These are phyloP conservation scores for Takifugu bimaculatus DNA, from an alignment of 2,113 vertebrate species.

Conservation along the genomic window DNA sequence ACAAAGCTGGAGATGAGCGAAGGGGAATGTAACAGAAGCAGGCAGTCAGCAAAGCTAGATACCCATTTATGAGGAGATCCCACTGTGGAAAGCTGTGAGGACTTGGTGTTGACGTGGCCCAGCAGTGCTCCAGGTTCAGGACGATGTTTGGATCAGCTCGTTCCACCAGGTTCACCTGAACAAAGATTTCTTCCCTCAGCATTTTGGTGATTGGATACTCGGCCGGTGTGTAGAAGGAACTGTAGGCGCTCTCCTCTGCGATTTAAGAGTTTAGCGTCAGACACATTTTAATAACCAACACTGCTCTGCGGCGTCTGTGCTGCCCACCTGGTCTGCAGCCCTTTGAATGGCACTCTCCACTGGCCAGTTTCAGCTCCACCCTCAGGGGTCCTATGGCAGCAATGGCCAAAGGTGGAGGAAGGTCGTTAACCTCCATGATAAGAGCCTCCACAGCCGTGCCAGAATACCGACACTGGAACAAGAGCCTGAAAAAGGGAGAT, in stretches of 20 bases:
- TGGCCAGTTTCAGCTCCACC: slow-evolving; percentile 67
- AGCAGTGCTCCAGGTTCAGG: slow-evolving; percentile 70
- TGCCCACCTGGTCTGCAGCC: slow-evolving; percentile 59
- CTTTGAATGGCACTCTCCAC: slow-evolving; percentile 59
- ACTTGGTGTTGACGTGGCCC: slow-evolving; percentile 59
- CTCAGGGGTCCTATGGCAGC: slow-evolving; percentile 62
- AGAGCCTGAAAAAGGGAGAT: slow-evolving; percentile 38
- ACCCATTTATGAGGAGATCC: slow-evolving; percentile 71
- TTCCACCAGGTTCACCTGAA: slow-evolving; percentile 62
- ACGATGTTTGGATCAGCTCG: slow-evolving; percentile 60
- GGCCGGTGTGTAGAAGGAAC: slow-evolving; percentile 56
- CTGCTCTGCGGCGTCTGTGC: rapidly evolving
- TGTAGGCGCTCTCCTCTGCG: slow-evolving; percentile 59
- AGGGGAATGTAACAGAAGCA: neutral
- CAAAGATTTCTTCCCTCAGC: slow-evolving; percentile 59
- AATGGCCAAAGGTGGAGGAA: slow-evolving; percentile 59
- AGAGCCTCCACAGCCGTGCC: slow-evolving; percentile 52
- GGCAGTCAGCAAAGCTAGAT: neutral
- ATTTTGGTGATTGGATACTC: slow-evolving; percentile 71
- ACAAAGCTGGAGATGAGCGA: neutral
- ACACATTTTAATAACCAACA: no score
- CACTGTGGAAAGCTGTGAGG: slow-evolving; percentile 63
- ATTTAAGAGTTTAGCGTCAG: neutral
- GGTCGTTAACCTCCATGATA: slow-evolving; percentile 52
- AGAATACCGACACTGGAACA: slow-evolving; percentile 71